A percentile compares a stretch with the other conserved stretches of the same genome.
Evolutionary conservation across 2,797 vertebrate species (phyloP).

Genomic region (Rhyacichthys aspro): DNA sequence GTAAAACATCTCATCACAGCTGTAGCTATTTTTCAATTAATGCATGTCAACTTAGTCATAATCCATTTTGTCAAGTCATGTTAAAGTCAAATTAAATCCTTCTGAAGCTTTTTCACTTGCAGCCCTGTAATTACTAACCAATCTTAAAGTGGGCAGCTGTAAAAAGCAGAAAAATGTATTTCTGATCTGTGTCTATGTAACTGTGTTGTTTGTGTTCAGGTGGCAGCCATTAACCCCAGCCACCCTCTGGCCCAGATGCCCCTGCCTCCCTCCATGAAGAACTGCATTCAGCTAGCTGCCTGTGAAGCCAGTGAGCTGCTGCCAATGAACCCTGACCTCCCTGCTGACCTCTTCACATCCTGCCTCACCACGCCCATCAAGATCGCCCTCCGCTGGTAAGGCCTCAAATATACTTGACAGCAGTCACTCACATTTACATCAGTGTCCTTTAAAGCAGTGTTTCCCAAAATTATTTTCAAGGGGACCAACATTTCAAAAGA

Average conservation of each 20-base stretch:
- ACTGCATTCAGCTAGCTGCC: conserved; percentile 98
- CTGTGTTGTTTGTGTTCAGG: conserved; percentile 74
- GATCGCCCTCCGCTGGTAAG: conserved; percentile 94
- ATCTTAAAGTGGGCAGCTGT: background rate
- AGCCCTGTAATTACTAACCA: no score
- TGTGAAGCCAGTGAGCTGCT: conserved; percentile 94
- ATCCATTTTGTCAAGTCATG: background rate
- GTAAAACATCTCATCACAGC: background rate
- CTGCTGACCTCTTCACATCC: conserved; percentile 96
- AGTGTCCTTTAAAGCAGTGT: no score
- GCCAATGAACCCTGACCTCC: conserved; percentile 97
- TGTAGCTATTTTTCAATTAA: background rate
- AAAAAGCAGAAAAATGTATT: background rate
- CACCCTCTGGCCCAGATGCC: conserved; percentile 98
- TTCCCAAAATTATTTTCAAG: no score
- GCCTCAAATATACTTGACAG: conserved; percentile 9
- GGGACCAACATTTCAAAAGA: no score
- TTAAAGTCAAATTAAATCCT: no score
- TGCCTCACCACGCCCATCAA: conserved; percentile 99
- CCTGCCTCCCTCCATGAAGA: conserved; percentile 96
- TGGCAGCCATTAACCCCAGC: conserved; percentile 96
- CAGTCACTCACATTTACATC: no score
- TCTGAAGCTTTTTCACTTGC: no score
- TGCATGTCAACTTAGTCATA: background rate
- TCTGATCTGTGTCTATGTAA: background rate